Conservation (phyloP, 2,888 invertebrate species). For the Lithosia quadra region DNA sequence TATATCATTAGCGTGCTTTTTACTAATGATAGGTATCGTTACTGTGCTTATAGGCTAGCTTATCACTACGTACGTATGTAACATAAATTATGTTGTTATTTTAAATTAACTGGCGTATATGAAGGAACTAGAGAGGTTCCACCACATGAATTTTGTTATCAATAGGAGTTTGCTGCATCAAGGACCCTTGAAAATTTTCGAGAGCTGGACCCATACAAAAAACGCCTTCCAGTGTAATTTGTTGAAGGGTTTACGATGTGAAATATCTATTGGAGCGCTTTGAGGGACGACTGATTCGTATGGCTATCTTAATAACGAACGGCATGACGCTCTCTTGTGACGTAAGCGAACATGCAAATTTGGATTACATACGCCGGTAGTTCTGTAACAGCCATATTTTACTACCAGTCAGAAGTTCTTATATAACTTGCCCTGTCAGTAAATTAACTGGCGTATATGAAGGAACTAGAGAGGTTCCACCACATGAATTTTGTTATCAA, state of each 20-base stretch:
- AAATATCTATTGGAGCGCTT: not conserved
- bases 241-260: not conserved
- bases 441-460: not conserved
- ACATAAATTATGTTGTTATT: not conserved
- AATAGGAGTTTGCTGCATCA: not conserved
- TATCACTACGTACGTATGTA: conserved; percentile 9
- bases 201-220: not conserved
- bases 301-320: not conserved
- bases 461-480: not conserved
- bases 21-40: too few species aligned
- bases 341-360: not conserved
- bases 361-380: not conserved
- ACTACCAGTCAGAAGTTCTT: not conserved
- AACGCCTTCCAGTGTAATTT: not conserved
- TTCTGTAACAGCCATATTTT: not conserved
- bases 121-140: not conserved
- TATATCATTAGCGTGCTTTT: too few species aligned
- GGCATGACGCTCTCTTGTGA: conserved; percentile 1
- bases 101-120: not conserved
- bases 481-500: not conserved
- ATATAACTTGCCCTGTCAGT: not conserved
- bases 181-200: not conserved
- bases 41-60: too few species aligned
- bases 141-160: not conserved
- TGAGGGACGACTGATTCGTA: not conserved